Percentiles rank a stretch among this genome's conserved stretches.
Evolutionary conservation across 1,140 invertebrate species (phyloP).

Genomic region (Bombus waltoni): DNA sequence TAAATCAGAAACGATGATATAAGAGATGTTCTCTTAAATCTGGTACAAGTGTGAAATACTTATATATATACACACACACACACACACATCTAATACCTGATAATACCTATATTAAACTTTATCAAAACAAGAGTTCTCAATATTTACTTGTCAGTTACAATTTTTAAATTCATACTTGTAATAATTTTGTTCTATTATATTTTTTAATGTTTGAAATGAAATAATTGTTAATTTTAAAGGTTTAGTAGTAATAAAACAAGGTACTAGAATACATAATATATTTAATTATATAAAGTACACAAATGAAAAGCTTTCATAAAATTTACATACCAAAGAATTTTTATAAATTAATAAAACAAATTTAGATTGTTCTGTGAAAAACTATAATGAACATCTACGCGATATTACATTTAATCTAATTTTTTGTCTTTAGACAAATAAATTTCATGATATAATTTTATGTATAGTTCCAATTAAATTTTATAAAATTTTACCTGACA

Average conservation of each 20-base stretch:
- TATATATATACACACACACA: rapidly evolving
- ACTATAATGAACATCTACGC: background rate
- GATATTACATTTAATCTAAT: background rate
- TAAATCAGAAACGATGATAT: background rate
- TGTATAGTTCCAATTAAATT: background rate
- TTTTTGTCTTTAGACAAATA: background rate
- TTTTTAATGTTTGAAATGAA: background rate
- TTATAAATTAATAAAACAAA: background rate
- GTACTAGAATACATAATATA: background rate
- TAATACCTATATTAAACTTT: background rate
- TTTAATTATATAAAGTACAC: conserved; percentile 11
- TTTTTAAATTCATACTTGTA: background rate
- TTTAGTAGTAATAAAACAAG: background rate
- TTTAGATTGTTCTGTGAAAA: background rate
- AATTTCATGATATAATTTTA: background rate
- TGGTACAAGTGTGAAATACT: no score
- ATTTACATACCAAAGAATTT: conserved; percentile 8
- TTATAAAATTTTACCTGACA: background rate
- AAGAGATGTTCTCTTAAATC: no score
- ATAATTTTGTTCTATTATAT: background rate
- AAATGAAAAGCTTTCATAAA: background rate
- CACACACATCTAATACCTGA: no score
- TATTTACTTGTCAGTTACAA: background rate
- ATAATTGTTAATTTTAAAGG: background rate
- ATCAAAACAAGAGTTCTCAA: background rate